Conservation (phyloP, 2,797 vertebrate species). For the Crypturellus tataupa region DNA sequence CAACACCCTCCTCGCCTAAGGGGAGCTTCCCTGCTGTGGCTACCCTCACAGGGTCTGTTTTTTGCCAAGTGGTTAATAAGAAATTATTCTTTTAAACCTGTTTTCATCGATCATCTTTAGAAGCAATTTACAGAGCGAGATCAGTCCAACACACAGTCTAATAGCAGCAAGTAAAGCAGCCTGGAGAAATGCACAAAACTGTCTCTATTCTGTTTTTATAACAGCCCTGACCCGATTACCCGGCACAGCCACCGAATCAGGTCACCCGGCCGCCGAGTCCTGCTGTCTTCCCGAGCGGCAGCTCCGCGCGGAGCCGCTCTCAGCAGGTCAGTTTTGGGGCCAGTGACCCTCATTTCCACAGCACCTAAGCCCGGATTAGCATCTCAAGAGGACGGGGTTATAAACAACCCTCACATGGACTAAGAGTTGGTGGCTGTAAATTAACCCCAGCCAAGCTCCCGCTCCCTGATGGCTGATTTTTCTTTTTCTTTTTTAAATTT, state of each 20-base stretch:
- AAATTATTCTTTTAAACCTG: background rate
- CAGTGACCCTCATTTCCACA: background rate
- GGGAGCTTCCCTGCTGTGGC: slow-evolving; percentile 47
- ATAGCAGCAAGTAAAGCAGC: background rate
- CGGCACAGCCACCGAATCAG: slow-evolving; percentile 33
- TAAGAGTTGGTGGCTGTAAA: background rate
- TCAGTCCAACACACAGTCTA: background rate
- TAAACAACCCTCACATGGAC: background rate
- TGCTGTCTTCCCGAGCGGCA: background rate
- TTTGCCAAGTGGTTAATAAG: slow-evolving; percentile 43
- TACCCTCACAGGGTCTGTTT: background rate
- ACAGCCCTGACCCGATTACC: background rate
- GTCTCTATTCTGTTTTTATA: background rate
- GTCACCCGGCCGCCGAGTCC: slow-evolving; percentile 1
- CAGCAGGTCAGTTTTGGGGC: background rate
- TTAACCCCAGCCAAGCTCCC: background rate
- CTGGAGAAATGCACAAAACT: background rate
- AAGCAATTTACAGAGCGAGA: background rate
- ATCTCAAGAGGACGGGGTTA: background rate
- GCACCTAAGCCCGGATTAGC: background rate
- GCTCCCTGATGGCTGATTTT: background rate
- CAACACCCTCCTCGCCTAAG: slow-evolving; percentile 34
- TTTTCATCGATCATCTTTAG: slow-evolving; percentile 12
- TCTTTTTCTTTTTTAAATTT: too few species aligned
- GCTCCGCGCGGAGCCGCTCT: background rate